phyloP scores from a whole-genome alignment of 2,797 vertebrate species.

The Pangasius larnaudii region DNA sequence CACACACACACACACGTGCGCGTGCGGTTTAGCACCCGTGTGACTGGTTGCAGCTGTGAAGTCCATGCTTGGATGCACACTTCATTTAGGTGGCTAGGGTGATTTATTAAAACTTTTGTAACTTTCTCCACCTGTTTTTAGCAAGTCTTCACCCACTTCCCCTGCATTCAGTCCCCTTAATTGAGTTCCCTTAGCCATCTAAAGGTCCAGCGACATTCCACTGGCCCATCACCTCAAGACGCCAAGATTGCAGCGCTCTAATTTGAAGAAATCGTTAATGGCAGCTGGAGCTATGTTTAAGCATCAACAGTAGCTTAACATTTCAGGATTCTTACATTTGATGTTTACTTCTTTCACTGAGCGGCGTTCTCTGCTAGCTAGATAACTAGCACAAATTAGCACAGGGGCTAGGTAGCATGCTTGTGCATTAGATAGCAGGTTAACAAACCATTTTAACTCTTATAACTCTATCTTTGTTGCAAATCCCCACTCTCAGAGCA shows the following conservation, averaged over 20 bases:
- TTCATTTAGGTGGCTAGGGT: constrained; percentile 77
- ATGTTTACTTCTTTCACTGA: neutral
- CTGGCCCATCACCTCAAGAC: neutral
- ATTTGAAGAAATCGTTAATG: neutral
- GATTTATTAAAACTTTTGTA: constrained; percentile 44
- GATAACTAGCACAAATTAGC: too few relatives aligned
- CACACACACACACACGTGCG: constrained; percentile 56
- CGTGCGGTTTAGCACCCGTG: constrained; percentile 19
- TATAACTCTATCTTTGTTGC: too few relatives aligned
- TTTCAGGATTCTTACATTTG: neutral
- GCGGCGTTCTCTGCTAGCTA: neutral
- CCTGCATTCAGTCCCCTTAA: neutral
- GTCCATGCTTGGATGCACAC: constrained; percentile 73
- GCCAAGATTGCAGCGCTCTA: neutral
- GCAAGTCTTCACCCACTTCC: neutral
- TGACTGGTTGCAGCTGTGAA: constrained; percentile 71
- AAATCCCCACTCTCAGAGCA: too few relatives aligned
- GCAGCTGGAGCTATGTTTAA: neutral
- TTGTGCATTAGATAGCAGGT: neutral
- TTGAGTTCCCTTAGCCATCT: neutral
- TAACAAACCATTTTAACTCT: neutral
- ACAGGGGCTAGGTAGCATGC: neutral
- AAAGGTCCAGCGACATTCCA: neutral
- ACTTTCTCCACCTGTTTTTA: constrained; percentile 23
- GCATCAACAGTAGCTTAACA: neutral